Base-by-base conservation (phyloP, 23 tunicate genomes). In the Halocynthia roretzi region DNA sequence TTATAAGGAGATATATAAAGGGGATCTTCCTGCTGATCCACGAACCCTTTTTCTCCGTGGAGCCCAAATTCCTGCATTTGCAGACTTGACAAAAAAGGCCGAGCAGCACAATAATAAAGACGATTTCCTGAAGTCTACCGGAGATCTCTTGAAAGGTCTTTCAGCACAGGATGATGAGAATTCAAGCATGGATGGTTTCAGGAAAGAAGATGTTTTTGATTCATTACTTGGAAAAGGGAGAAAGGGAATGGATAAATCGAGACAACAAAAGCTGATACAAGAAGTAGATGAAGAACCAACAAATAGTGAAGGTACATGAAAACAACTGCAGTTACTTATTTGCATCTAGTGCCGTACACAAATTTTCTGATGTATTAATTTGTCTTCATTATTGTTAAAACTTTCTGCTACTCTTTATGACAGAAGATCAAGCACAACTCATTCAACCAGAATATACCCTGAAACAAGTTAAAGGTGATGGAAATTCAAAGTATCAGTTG, bases 21-120 rank as follows among this genome's bases (percentile, higher is more conserved):
- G 96, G 8, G 85, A 80, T 80, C 14, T 89, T 20, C 96, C 96
- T 15, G 96, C 96, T 5, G 76, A 89, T 65, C 83, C 96, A 31
- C 58, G 85, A 61, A 61, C n/a, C n/a, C n/a, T n/a, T n/a, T n/a
- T n/a, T n/a, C n/a, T n/a, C n/a, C n/a, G n/a, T n/a, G n/a, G n/a
- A n/a, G n/a, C n/a, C n/a, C n/a, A n/a, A n/a, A n/a, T n/a, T n/a
- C n/a, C n/a, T n/a, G n/a, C n/a, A n/a, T n/a, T n/a, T n/a, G n/a
- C n/a, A n/a, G n/a, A n/a, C n/a, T n/a, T n/a, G n/a, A n/a, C n/a
- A n/a, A n/a, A n/a, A n/a, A n/a, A n/a, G n/a, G n/a, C n/a, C n/a
- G n/a, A n/a, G n/a, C n/a, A n/a, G n/a, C n/a, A n/a, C n/a, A n/a
- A n/a, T n/a, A n/a, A n/a, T n/a, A n/a, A n/a, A n/a, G n/a, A n/a